Evolutionary conservation across 2,113 vertebrate species (phyloP).

Genomic region (Antennarius striatus): DNA sequence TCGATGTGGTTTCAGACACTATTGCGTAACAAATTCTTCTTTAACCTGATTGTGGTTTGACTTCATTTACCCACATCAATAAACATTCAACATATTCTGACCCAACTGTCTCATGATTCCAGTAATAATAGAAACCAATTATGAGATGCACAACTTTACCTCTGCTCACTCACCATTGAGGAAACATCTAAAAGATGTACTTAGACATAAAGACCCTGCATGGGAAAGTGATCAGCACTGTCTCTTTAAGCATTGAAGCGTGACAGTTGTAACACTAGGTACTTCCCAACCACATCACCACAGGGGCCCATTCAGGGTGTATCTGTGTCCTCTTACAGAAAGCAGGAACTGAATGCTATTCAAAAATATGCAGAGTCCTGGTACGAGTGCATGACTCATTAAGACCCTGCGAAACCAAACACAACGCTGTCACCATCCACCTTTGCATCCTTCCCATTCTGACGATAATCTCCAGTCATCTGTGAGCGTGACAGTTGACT

Average conservation of each 20-base stretch:
- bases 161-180: neutral
- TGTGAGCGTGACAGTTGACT: constrained; percentile 7
- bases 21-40: neutral
- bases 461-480: constrained; percentile 7
- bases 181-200: neutral
- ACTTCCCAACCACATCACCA: constrained; percentile 67
- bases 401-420: constrained; percentile 51
- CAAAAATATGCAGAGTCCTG: constrained; percentile 15
- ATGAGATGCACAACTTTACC: neutral
- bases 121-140: neutral
- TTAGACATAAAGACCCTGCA: neutral
- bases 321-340: constrained; percentile 46
- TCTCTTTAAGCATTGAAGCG: constrained; percentile 52
- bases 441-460: constrained; percentile 51
- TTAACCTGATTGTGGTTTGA: neutral
- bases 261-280: constrained; percentile 71
- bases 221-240: constrained; percentile 20
- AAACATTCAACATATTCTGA: too few species aligned
- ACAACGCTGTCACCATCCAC: constrained; percentile 46
- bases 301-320: constrained; percentile 64
- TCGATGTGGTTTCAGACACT: neutral
- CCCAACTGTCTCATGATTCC: too few species aligned
- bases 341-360: constrained; percentile 67
- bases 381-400: constrained; percentile 5
- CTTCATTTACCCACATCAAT: neutral